Evolutionary conservation across 2,797 vertebrate genomes (phyloP).

Genomic region (Pachyuromys duprasi): DNA sequence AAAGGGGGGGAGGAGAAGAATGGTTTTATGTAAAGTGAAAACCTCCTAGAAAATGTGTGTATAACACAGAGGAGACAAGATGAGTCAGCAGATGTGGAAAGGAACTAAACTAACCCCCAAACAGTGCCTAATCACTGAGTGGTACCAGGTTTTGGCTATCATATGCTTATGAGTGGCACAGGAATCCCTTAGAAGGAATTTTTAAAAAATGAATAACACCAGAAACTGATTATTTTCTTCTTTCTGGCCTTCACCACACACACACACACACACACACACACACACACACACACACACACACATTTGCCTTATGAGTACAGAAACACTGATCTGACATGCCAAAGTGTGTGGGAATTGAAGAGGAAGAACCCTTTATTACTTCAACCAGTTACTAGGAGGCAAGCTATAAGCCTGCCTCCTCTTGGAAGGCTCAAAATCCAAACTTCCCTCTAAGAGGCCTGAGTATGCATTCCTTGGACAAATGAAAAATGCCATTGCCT

Average conservation of each 20-base stretch:
- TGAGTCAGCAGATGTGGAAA: not conserved
- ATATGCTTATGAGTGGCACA: too few species aligned
- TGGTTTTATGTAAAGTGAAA: not conserved
- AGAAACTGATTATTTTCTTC: not conserved
- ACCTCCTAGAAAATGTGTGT: not conserved
- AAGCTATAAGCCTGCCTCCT: accelerated
- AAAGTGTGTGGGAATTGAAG: not conserved
- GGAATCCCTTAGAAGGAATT: not conserved
- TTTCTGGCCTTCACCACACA: not conserved
- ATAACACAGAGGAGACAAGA: not conserved
- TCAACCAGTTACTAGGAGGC: not conserved
- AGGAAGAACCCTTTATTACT: not conserved
- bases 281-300: not conserved
- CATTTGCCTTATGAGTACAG: not conserved
- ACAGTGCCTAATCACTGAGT: not conserved
- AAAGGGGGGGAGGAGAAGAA: not conserved
- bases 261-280: not conserved
- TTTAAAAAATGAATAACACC: not conserved
- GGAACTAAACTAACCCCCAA: too few species aligned
- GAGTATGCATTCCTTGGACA: not conserved
- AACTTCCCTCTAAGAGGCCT: not conserved
- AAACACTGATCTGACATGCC: not conserved
- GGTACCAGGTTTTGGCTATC: not conserved
- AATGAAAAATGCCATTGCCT: not conserved
- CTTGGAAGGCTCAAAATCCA: not conserved